phyloP scores from a whole-genome alignment of 2,797 vertebrate species.

The Rhynchotus rufescens region DNA sequence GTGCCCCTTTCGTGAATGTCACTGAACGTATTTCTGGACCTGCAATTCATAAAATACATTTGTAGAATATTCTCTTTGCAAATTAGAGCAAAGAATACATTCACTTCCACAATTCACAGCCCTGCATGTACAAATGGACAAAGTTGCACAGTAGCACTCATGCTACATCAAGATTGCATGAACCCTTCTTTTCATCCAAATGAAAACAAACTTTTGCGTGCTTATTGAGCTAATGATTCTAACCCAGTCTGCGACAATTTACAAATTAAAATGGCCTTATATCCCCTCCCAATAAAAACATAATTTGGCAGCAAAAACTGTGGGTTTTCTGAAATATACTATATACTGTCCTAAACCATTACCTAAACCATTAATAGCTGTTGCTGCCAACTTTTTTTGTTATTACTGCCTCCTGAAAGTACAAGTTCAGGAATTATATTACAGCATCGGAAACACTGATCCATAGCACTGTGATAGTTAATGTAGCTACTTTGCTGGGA shows the following conservation, averaged over 20 bases:
- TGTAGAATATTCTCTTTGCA: neutral
- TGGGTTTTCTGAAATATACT: neutral
- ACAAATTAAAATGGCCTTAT: neutral
- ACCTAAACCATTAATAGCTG: neutral
- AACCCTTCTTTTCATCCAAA: conserved; percentile 37
- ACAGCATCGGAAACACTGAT: neutral
- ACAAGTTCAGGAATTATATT: neutral
- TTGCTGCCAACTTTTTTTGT: neutral
- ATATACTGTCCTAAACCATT: neutral
- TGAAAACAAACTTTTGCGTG: conserved; percentile 15
- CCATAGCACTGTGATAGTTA: neutral
- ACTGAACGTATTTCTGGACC: neutral
- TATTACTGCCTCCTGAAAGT: conserved; percentile 8
- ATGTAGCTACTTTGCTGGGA: neutral
- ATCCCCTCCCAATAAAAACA: neutral
- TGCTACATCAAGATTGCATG: neutral
- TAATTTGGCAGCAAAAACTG: neutral
- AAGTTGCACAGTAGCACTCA: neutral
- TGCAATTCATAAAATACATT: neutral
- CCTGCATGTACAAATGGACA: neutral
- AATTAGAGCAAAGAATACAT: neutral
- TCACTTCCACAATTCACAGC: neutral
- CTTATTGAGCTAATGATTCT: conserved; percentile 18
- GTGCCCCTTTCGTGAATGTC: neutral
- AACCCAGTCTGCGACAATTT: conserved; percentile 9